These are phyloP conservation scores for Halichondria panicea DNA, from an alignment of 37 sponge, comb jelly and placozoan genomes.

Conservation along the genomic window DNA sequence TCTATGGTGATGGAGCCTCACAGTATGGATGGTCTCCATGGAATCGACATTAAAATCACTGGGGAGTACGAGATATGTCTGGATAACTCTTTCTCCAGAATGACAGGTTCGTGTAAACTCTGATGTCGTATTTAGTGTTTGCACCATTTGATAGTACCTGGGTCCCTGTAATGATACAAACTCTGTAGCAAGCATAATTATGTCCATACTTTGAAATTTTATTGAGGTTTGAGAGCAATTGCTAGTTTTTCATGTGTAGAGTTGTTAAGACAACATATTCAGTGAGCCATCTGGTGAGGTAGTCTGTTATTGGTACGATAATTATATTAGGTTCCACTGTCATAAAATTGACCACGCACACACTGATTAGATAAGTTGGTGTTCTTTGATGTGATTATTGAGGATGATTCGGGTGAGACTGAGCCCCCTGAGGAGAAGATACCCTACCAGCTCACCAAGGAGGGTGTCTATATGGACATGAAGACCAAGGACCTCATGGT, in stretches of 20 bases:
- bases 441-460: conserved; percentile 40
- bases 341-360: background rate
- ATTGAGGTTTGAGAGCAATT: no score
- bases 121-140: no score
- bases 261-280: no score
- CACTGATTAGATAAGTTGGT: conserved; percentile 37
- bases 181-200: no score
- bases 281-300: no score
- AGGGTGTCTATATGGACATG: conserved; percentile 43
- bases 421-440: conserved; percentile 18
- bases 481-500: conserved; percentile 42
- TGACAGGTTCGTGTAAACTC: conserved; percentile 35
- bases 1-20: conserved; percentile 37
- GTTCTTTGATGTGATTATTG: conserved; percentile 66
- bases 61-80: conserved; percentile 82
- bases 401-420: conserved; percentile 54
- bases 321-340: no score
- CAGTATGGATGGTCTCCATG: conserved; percentile 61
- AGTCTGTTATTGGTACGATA: no score
- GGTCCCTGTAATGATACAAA: no score
- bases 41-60: conserved; percentile 54
- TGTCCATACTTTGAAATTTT: no score
- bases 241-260: no score
- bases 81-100: conserved; percentile 71
- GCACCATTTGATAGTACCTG: no score